These are phyloP conservation scores for Cynaeus angustus DNA, from an alignment of 2,888 invertebrate species.

Conservation along the genomic window DNA sequence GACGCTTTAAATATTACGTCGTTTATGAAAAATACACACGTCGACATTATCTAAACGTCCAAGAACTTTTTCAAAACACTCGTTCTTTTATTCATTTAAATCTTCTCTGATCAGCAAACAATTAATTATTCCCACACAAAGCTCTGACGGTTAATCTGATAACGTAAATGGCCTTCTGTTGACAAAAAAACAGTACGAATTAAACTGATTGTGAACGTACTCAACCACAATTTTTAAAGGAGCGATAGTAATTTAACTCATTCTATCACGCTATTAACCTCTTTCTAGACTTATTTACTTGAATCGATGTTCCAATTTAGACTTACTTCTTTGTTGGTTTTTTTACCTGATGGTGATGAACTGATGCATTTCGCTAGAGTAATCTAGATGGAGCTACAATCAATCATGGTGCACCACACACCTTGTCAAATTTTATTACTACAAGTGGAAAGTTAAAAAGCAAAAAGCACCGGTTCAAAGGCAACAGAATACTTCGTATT, in stretches of 20 bases:
- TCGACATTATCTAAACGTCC: neutral
- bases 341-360: neutral
- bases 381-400: conserved; percentile 2
- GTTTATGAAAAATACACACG: conserved; percentile 30
- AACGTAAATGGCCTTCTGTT: neutral
- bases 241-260: neutral
- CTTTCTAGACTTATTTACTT: conserved; percentile 6
- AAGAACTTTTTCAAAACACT: neutral
- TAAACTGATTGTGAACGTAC: too few relatives aligned
- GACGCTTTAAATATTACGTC: conserved; percentile 34
- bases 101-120: too few relatives aligned
- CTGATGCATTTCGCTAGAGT: conserved; percentile 7
- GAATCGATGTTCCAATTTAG: conserved; percentile 4
- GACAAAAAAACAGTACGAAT: neutral
- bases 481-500: too few relatives aligned
- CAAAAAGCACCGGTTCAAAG: too few relatives aligned
- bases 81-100: neutral
- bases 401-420: conserved; percentile 7
- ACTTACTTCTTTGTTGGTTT: neutral
- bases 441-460: too few relatives aligned
- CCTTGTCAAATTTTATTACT: neutral
- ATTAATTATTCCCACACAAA: too few relatives aligned
- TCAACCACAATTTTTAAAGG: neutral
- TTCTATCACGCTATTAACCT: conserved; percentile 4
- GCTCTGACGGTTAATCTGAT: too few relatives aligned